Evolutionary conservation across 1,140 invertebrate species (phyloP), one percentile per base, ranked within the genome.

Genomic region (Heliconius melpomene): DNA sequence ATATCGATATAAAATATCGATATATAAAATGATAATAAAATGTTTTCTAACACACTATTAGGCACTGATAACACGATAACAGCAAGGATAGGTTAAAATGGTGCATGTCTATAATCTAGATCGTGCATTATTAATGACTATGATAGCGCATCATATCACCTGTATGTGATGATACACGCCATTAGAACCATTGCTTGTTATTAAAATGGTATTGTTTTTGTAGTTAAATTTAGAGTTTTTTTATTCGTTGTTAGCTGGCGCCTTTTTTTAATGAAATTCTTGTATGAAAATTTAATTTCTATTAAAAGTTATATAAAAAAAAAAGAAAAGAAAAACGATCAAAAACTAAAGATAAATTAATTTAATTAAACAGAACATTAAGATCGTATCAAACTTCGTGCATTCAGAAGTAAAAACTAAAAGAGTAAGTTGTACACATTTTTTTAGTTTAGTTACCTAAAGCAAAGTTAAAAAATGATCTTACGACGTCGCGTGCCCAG

Each of bases 81-180:
- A 66, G 60, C 23, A 9, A 85, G 84, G 89, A 90, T 88, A 88
- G 81, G 84, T 89, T 86, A 86, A 87, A 91, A 87, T 82, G 79
- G 84, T 91, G 91, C 92, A 93, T 93, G 91, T 92, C 84, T 88
- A 91, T 92, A 90, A 93, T 92, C 89, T 88, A 84, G 80, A 85
- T 89, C 75, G 74, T 92, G 91, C 88, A 94, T 93, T 93, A 93
- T 91, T 94, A 88, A 94, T 85, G 90, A 82, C 72, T 40, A 36
- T 79, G 85, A 81, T 84, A 82, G 81, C 85, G 82, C 84, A 89
- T 86, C 88, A 92, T 89, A 88, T 66, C 60, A 66, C 23, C 11
- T 26, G 88, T 88, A 89, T 88, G 90, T 91, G 90, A 92, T 92
- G 91, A 87, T 88, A 93, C 90, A 90, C 87, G 88, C 87, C 86